Evolutionary conservation across 2,797 vertebrate species (phyloP), one percentile per base, ranked within the genome.

Genomic region (Vultur gryphus): DNA sequence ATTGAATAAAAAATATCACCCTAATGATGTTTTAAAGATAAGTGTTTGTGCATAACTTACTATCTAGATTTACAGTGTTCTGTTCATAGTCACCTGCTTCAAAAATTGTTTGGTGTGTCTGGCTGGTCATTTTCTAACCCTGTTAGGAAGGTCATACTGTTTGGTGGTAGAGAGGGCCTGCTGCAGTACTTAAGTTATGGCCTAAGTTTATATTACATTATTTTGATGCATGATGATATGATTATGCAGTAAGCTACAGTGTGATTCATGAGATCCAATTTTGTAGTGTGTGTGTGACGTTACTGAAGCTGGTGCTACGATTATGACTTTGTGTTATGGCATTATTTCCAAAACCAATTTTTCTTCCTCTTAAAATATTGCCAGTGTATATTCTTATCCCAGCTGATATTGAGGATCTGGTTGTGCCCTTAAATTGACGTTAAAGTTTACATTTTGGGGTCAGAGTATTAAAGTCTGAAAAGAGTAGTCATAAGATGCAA

Each of bases 221-320:
- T 81, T 87, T 86, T 90, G 93, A 85, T 97, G 73, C 80, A 57
- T 61, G 87, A 75, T 11, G 5, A 55, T 75, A 58, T 81, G 84
- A 84, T 94, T 72, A 90, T 88, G 76, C 86, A 87, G 90, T 87
- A 71, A 83, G 70, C 73, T 95, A 39, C 59, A 55, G 48, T 76
- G 48, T 96, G 91, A 96, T 93, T 96, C 83, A 94, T 83, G 81
- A 77, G 76, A 93, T 71, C 62, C 49, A 73, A 11, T 91, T 94
- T 90, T 89, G 89, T 80, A 72, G 69, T 66, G 65, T 62, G 65
- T 62, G 79, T 77, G n/a, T 55, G 75, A 86, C 86, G 86, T 87
- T 91, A 76, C 23, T 84, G 87, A 77, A 95, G 78, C 90, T 87
- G 46, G 19, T 80, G 52, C 67, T 92, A 81, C 73, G 66, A 77